Conservation (phyloP, 2,113 vertebrate species). For the Tringa solitaria region DNA sequence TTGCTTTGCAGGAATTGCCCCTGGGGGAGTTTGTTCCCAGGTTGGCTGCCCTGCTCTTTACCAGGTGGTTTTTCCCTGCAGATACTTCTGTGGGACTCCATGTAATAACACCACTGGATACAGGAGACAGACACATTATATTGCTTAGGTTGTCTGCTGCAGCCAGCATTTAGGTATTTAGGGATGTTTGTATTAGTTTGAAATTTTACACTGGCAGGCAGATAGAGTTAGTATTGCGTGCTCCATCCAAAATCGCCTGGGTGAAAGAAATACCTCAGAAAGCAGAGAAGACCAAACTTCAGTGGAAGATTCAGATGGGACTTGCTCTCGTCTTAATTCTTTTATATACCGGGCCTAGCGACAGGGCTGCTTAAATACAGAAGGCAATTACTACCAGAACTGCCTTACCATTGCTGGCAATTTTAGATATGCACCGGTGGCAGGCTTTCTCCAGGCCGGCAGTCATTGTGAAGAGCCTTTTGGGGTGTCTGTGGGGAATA, state of each 20-base stretch:
- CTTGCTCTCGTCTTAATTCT: neutral
- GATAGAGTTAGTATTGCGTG: neutral
- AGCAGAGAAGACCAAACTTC: neutral
- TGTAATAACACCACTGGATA: neutral
- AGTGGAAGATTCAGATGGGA: neutral
- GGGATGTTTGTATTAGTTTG: neutral
- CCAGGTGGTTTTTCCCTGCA: neutral
- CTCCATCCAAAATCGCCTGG: neutral
- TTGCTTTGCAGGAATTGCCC: neutral
- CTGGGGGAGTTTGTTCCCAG: neutral
- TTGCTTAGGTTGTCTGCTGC: neutral
- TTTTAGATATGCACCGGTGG: constrained; percentile 70
- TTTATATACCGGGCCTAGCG: neutral
- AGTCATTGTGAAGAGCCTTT: constrained; percentile 24
- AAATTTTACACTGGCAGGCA: neutral
- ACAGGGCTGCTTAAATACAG: neutral
- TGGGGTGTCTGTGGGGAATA: neutral
- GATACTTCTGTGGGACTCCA: neutral
- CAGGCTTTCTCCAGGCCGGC: constrained; percentile 73
- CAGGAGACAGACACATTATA: neutral
- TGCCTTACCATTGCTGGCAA: constrained; percentile 74
- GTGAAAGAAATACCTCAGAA: neutral
- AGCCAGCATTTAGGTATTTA: neutral
- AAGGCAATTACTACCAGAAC: neutral
- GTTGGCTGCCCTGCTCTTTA: neutral